A percentile compares a stretch with the other conserved stretches of the same genome.
phyloP scores from a whole-genome alignment of 2,113 vertebrate species.

The Vulpes ferrilata region DNA sequence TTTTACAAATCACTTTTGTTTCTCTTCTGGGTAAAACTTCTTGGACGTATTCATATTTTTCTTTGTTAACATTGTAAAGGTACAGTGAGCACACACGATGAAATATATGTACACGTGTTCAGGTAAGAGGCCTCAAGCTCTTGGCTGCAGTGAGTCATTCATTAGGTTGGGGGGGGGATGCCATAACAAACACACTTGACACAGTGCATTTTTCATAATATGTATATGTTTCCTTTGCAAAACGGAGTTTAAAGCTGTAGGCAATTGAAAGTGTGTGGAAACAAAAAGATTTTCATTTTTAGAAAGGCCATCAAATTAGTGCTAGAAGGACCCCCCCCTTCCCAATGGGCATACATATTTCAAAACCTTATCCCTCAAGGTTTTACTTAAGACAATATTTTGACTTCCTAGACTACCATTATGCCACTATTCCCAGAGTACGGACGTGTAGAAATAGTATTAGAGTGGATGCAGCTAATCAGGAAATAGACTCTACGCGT shows the following conservation, averaged over 20 bases:
- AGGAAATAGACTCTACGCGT: slow-evolving; percentile 56
- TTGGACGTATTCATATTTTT: not conserved
- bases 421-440: slow-evolving; percentile 48
- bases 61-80: not conserved
- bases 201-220: slow-evolving; percentile 20
- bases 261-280: not conserved
- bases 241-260: slow-evolving; percentile 48
- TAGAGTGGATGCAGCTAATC: slow-evolving; percentile 67
- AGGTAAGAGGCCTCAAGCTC: not conserved
- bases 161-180: not conserved
- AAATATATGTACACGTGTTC: not conserved
- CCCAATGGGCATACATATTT: not conserved
- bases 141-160: not conserved
- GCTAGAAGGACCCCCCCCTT: not conserved
- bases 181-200: not conserved
- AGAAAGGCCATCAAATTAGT: slow-evolving; percentile 62
- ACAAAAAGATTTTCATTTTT: slow-evolving; percentile 58
- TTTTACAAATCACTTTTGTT: slow-evolving; percentile 41
- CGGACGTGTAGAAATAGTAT: slow-evolving; percentile 46
- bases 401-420: slow-evolving; percentile 61
- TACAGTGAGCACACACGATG: not conserved
- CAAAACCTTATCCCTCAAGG: slow-evolving; percentile 20
- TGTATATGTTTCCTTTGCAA: not conserved
- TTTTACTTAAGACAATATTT: slow-evolving; percentile 78
- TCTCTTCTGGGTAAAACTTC: not conserved